Evolutionary conservation across 2,888 invertebrate species (phyloP).

Genomic region (Macrophya annulata): DNA sequence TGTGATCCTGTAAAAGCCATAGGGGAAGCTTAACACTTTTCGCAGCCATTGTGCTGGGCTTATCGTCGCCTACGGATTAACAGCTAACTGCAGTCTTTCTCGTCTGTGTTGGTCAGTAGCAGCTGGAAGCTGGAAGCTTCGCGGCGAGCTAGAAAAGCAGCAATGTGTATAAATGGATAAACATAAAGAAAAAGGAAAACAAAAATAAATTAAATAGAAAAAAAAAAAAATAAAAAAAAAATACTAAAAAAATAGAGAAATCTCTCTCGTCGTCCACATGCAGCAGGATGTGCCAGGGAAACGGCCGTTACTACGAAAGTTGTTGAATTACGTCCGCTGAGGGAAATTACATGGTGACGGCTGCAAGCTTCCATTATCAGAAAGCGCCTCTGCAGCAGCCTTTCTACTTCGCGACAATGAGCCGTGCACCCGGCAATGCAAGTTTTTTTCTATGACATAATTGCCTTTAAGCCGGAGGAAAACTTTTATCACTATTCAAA

Average conservation of each 20-base stretch:
- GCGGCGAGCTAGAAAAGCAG: background rate
- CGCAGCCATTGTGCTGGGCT: slow-evolving; percentile 14
- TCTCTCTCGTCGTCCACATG: slow-evolving; percentile 28
- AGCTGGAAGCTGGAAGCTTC: slow-evolving; percentile 54
- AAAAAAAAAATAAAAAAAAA: background rate
- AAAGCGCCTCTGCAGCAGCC: background rate
- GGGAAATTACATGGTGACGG: slow-evolving; percentile 53
- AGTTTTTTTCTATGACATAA: slow-evolving; percentile 42
- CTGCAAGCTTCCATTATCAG: slow-evolving; percentile 54
- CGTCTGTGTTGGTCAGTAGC: slow-evolving; percentile 17
- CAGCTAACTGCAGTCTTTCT: slow-evolving; percentile 29
- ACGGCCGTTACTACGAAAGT: slow-evolving; percentile 33
- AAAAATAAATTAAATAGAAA: background rate
- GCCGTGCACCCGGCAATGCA: slow-evolving; percentile 53
- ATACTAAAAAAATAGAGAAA: background rate
- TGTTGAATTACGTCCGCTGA: slow-evolving; percentile 53
- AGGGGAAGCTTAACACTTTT: slow-evolving; percentile 25
- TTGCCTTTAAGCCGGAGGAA: slow-evolving; percentile 45
- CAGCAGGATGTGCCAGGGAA: slow-evolving; percentile 28
- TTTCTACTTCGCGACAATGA: slow-evolving; percentile 54
- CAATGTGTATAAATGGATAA: slow-evolving; percentile 50
- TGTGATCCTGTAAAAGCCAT: slow-evolving; percentile 17
- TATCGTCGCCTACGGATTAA: slow-evolving; percentile 36
- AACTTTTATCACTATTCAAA: slow-evolving; percentile 63
- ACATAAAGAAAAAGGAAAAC: slow-evolving; percentile 19